phyloP scores from a whole-genome alignment of 2,888 invertebrate genomes.

The Microctonus hyperodae region DNA sequence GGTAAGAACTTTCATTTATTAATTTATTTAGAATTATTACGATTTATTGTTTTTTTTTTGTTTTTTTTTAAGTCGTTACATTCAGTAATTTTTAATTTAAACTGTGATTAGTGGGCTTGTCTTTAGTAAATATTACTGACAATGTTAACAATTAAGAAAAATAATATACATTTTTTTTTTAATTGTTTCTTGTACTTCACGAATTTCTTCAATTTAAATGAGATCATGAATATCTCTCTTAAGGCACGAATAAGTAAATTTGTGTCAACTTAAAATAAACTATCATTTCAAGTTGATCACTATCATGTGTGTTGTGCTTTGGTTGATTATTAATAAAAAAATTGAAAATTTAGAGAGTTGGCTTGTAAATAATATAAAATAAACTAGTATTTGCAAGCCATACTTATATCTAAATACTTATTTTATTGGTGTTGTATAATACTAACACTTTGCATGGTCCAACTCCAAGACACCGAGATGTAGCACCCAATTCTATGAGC shows the following conservation, averaged over 20 bases:
- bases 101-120: conserved; percentile 15
- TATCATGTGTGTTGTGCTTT: background rate
- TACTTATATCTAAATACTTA: conserved; percentile 3
- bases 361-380: background rate
- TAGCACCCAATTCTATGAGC: conserved; percentile 57
- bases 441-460: conserved; percentile 59
- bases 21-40: background rate
- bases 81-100: conserved; percentile 6
- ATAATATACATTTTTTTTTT: background rate
- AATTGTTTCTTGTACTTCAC: background rate
- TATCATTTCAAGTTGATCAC: background rate
- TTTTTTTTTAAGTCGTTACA: conserved; percentile 28
- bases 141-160: background rate
- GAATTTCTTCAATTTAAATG: background rate
- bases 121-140: background rate
- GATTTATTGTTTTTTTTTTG: background rate
- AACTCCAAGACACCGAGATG: conserved; percentile 55
- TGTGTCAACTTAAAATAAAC: background rate
- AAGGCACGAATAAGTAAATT: background rate
- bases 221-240: background rate
- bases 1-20: conserved; percentile 44
- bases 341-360: background rate
- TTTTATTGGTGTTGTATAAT: conserved; percentile 42
- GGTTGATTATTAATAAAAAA: background rate
- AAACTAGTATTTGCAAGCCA: background rate